Percentiles rank a stretch among this genome's conserved stretches.
Conservation (phyloP, 2,113 vertebrate species). For the Beaufortia kweichowensis region DNA sequence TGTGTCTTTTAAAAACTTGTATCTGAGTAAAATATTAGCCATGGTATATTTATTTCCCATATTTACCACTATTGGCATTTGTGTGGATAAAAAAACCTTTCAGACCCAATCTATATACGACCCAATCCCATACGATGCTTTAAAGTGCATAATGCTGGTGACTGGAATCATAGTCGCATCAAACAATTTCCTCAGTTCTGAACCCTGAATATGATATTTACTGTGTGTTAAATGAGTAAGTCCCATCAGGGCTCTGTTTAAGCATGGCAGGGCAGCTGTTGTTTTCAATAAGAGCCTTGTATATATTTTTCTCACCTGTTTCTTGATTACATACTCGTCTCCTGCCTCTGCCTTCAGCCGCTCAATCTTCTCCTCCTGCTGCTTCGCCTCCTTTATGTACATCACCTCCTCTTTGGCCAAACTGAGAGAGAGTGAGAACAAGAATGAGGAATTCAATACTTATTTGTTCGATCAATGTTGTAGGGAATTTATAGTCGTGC, state of each 20-base stretch:
- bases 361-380: slow-evolving; percentile 92
- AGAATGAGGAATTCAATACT: neutral
- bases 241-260: neutral
- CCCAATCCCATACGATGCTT: too few species aligned
- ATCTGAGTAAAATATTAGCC: too few species aligned
- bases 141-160: too few species aligned
- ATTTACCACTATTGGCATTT: too few species aligned
- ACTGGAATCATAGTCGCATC: neutral
- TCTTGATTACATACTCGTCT: slow-evolving; percentile 89
- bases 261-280: neutral
- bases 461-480: neutral
- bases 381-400: slow-evolving; percentile 89
- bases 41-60: too few species aligned
- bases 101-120: too few species aligned
- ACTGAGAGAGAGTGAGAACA: slow-evolving; percentile 67
- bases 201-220: neutral
- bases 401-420: slow-evolving; percentile 88
- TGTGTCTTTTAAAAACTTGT: too few species aligned
- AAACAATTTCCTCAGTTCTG: neutral
- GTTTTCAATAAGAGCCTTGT: neutral
- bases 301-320: slow-evolving; percentile 76
- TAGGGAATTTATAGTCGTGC: neutral
- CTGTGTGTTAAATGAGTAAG: neutral
- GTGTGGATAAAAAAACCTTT: too few species aligned
- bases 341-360: slow-evolving; percentile 85